Conservation (phyloP, 2,113 vertebrate genomes). For the Bujurquina vittata region DNA sequence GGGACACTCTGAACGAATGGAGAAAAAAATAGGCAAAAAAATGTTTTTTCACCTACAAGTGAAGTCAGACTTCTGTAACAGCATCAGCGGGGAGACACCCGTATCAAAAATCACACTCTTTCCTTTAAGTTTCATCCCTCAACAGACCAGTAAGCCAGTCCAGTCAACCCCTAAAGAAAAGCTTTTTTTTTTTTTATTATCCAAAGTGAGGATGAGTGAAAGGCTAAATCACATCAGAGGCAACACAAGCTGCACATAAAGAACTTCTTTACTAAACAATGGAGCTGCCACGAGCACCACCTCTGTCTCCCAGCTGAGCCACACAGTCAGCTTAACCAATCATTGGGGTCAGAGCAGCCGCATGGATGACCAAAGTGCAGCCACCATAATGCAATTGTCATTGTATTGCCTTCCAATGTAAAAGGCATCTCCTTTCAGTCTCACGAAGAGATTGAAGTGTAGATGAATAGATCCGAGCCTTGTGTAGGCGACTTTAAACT, state of each 20-base stretch:
- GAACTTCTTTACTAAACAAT: constrained; percentile 75
- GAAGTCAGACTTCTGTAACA: constrained; percentile 21
- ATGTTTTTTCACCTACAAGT: not conserved
- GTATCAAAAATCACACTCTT: constrained; percentile 1
- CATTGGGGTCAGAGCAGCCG: constrained; percentile 75
- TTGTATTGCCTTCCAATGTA: constrained; percentile 81
- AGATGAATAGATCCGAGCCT: constrained; percentile 75
- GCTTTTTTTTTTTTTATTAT: constrained; percentile 70
- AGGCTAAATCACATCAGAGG: constrained; percentile 80
- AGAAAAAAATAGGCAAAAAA: not conserved
- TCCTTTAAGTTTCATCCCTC: constrained; percentile 48
- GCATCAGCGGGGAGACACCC: not conserved
- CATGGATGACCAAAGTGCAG: constrained; percentile 79
- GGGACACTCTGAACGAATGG: not conserved
- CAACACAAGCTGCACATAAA: constrained; percentile 76
- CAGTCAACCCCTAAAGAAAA: constrained; percentile 44
- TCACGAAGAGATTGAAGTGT: constrained; percentile 67
- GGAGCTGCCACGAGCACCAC: constrained; percentile 63
- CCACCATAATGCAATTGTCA: constrained; percentile 82
- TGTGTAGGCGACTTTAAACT: constrained; percentile 76
- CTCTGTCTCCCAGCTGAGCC: constrained; percentile 78
- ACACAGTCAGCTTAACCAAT: constrained; percentile 70
- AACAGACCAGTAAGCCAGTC: constrained; percentile 43
- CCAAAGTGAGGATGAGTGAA: constrained; percentile 67
- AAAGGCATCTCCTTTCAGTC: constrained; percentile 78